Percentiles rank a stretch among this genome's conserved stretches.
Evolutionary conservation across 1,140 invertebrate species (phyloP).

Genomic region (Pinna nobilis): DNA sequence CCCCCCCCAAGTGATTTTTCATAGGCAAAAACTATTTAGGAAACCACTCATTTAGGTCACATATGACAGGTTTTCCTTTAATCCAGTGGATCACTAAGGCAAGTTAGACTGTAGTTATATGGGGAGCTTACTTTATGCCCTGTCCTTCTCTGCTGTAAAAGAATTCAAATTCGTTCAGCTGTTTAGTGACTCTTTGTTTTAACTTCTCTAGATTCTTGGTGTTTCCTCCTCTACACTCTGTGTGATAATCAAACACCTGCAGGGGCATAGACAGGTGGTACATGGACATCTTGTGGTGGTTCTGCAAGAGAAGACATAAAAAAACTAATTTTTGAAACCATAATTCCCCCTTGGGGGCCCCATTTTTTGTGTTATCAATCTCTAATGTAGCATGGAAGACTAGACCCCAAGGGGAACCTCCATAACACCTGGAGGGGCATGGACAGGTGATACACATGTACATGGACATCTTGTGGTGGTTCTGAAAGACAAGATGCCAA

Average conservation of each 20-base stretch:
- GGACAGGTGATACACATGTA: constrained; percentile 82
- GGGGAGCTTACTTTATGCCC: background rate
- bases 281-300: constrained; percentile 87
- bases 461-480: constrained; percentile 87
- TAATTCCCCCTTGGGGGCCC: too few species aligned
- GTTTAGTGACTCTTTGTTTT: constrained; percentile 84
- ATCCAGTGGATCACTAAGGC: background rate
- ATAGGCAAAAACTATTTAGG: too few species aligned
- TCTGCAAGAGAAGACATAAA: constrained; percentile 75
- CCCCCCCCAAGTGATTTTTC: too few species aligned
- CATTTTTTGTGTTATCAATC: too few species aligned
- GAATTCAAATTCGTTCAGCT: constrained; percentile 82
- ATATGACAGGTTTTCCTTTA: background rate
- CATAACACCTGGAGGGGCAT: constrained; percentile 90
- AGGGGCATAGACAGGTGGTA: constrained; percentile 85
- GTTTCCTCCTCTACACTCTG: constrained; percentile 89
- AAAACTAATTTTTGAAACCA: background rate
- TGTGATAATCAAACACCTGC: constrained; percentile 94
- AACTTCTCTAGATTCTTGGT: constrained; percentile 84
- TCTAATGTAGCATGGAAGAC: too few species aligned
- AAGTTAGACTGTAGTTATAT: background rate
- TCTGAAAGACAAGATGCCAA: constrained; percentile 75
- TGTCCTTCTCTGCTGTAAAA: constrained; percentile 79
- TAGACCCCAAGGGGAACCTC: too few species aligned
- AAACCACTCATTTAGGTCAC: too few species aligned